These are phyloP conservation scores for Lethenteron reissneri DNA, from an alignment of 2,113 vertebrate genomes.

Conservation along the genomic window DNA sequence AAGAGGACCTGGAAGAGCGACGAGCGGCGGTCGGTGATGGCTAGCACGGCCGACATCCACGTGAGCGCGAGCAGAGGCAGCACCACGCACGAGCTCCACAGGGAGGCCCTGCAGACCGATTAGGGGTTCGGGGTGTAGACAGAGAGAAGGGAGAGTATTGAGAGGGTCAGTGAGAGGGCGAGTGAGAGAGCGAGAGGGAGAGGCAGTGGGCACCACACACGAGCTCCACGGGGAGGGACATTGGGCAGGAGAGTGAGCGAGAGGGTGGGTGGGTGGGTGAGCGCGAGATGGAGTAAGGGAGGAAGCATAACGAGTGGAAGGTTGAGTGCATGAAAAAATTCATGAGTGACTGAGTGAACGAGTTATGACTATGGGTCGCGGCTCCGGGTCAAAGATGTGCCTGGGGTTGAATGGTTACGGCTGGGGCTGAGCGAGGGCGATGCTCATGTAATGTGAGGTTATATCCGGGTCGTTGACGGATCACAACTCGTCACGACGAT, in stretches of 20 bases:
- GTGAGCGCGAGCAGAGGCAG: conserved; percentile 87
- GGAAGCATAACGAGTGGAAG: too few species aligned
- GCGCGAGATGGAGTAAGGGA: too few species aligned
- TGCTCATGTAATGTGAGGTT: too few species aligned
- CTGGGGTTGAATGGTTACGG: too few species aligned
- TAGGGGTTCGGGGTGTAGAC: not conserved
- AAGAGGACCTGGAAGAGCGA: conserved; percentile 82
- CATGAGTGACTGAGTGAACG: too few species aligned
- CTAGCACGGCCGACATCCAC: conserved; percentile 96
- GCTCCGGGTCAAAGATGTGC: too few species aligned
- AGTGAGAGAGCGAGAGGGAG: conserved; percentile 14
- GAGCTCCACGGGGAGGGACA: not conserved
- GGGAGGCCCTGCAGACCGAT: conserved; percentile 34
- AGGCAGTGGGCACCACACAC: not conserved
- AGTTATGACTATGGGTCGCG: too few species aligned
- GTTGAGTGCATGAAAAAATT: too few species aligned
- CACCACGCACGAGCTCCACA: conserved; percentile 67
- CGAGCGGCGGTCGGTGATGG: conserved; percentile 90
- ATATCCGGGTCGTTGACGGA: too few species aligned
- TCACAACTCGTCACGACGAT: too few species aligned
- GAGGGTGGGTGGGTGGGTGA: too few species aligned
- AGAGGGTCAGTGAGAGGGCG: not conserved
- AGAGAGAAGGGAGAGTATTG: not conserved
- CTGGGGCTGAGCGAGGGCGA: too few species aligned
- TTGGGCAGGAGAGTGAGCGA: not conserved